A percentile compares a stretch with the other conserved stretches of the same genome.
phyloP scores from a whole-genome alignment of 2,797 vertebrate species.

The Lacerta agilis region DNA sequence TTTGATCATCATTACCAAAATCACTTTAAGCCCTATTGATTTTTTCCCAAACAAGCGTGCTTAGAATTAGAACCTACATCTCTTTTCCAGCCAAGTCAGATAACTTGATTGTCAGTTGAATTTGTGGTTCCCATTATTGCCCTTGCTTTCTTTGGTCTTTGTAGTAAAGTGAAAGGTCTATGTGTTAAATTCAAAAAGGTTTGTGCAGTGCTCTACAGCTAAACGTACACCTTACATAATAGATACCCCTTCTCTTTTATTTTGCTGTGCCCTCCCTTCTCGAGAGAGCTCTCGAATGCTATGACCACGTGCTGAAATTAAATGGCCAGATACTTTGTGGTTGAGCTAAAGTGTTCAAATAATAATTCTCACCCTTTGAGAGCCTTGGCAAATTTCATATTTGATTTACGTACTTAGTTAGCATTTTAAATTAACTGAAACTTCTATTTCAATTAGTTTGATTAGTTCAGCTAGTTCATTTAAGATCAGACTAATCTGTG shows the following conservation, averaged over 20 bases:
- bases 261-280: background rate
- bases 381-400: slow-evolving; percentile 10
- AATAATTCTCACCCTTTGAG: slow-evolving; percentile 11
- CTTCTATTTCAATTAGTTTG: slow-evolving; percentile 28
- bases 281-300: background rate
- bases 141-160: background rate
- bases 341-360: slow-evolving; percentile 12
- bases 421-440: slow-evolving; percentile 26
- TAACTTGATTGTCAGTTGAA: background rate
- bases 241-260: background rate
- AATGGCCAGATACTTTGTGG: background rate
- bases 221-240: background rate
- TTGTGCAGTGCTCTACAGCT: background rate
- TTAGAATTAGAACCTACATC: background rate
- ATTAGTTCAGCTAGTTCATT: slow-evolving; percentile 38
- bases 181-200: background rate
- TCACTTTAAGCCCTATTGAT: background rate
- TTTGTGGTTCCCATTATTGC: background rate
- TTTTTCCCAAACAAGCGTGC: background rate
- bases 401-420: slow-evolving; percentile 25
- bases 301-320: background rate
- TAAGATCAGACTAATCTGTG: slow-evolving; percentile 20
- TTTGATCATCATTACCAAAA: background rate
- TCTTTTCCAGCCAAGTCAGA: background rate
- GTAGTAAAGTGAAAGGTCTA: background rate